Evolutionary conservation across 1,140 invertebrate species (phyloP).

Genomic region (Drosophila burlai): DNA sequence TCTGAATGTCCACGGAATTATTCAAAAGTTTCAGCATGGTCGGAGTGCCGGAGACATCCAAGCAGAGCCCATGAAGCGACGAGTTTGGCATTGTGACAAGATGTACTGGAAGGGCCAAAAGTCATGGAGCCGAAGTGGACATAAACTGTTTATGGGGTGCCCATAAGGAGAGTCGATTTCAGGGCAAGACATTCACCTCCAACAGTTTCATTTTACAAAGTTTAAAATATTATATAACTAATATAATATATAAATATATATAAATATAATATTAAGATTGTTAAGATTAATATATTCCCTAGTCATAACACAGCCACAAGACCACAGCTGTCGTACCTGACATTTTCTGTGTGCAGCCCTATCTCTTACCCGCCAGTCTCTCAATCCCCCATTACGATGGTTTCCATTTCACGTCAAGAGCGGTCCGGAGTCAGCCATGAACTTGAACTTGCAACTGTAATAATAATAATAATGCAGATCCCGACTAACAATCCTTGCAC

Average conservation of each 20-base stretch:
- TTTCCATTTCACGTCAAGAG: constrained; percentile 61
- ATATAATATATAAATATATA: too few relatives aligned
- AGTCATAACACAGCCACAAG: not conserved
- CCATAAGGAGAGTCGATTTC: not conserved
- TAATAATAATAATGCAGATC: constrained; percentile 52
- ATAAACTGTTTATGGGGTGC: constrained; percentile 21
- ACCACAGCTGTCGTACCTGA: constrained; percentile 9
- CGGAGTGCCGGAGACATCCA: not conserved
- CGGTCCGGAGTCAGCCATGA: constrained; percentile 51
- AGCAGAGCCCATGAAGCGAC: constrained; percentile 12
- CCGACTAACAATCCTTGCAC: constrained; percentile 48
- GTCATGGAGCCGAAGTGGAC: not conserved
- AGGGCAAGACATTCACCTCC: not conserved
- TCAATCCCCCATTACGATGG: constrained; percentile 26
- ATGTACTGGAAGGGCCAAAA: constrained; percentile 24
- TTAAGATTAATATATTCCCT: not conserved
- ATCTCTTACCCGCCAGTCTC: constrained; percentile 8
- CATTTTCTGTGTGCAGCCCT: not conserved
- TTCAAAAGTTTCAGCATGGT: constrained; percentile 48
- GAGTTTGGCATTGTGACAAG: constrained; percentile 52
- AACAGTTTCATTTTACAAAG: too few relatives aligned
- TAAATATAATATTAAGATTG: not conserved
- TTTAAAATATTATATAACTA: too few relatives aligned
- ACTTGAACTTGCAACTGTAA: constrained; percentile 79
- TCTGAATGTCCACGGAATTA: constrained; percentile 48